Evolutionary conservation across 2,888 invertebrate species (phyloP).

Genomic region (Hetaerina titia): DNA sequence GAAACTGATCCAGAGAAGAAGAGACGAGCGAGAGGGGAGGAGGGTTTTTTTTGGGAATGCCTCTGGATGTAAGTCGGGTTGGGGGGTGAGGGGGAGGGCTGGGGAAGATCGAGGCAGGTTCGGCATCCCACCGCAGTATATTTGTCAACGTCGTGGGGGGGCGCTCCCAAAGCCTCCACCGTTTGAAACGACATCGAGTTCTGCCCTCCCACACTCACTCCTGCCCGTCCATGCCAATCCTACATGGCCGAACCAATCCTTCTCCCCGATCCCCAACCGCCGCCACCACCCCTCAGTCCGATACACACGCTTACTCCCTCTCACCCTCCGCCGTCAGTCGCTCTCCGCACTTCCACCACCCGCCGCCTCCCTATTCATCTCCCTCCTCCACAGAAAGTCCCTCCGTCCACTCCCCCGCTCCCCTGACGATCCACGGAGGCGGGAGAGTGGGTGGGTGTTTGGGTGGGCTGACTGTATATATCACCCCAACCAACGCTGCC

Average conservation of each 20-base stretch:
- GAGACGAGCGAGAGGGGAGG: neutral
- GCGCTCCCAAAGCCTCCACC: constrained; percentile 30
- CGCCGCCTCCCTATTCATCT: constrained; percentile 53
- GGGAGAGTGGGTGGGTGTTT: neutral
- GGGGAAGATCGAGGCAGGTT: constrained; percentile 42
- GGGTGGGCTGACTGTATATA: neutral
- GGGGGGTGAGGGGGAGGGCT: neutral
- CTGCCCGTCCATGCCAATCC: constrained; percentile 12
- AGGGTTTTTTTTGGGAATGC: neutral
- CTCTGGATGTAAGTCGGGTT: constrained; percentile 4
- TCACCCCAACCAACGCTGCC: neutral
- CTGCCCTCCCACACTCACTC: neutral
- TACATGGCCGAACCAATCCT: constrained; percentile 13
- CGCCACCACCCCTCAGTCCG: neutral
- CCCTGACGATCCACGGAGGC: neutral
- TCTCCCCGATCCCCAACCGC: neutral
- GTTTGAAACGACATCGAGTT: constrained; percentile 46
- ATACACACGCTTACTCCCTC: constrained; percentile 1
- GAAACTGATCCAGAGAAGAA: too few relatives aligned
- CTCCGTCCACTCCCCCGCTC: neutral
- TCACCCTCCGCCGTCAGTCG: neutral
- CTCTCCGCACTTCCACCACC: constrained; percentile 21
- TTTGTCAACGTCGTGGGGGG: constrained; percentile 60
- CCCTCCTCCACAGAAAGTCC: neutral
- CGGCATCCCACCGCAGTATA: constrained; percentile 62